phyloP scores from a whole-genome alignment of 2,797 vertebrate genomes.

The Spondyliosoma cantharus region DNA sequence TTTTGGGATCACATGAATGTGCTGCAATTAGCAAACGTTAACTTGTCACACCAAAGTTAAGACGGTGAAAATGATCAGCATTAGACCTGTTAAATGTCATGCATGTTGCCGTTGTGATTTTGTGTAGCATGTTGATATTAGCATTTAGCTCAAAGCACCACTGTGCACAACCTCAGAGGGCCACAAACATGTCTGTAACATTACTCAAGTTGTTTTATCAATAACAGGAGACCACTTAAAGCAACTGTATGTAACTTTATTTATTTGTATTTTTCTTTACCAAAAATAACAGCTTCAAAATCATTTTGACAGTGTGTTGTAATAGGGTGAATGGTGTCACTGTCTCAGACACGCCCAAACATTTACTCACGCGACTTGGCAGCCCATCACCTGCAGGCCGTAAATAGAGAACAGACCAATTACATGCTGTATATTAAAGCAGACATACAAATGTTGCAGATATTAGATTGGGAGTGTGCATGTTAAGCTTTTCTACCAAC shows the following conservation, averaged over 20 bases:
- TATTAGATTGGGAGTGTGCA: not conserved
- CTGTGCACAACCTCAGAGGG: not conserved
- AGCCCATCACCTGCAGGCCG: too few relatives aligned
- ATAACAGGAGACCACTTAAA: too few relatives aligned
- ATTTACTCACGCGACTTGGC: too few relatives aligned
- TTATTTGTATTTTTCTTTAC: too few relatives aligned
- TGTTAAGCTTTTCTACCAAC: not conserved
- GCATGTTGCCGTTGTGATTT: not conserved
- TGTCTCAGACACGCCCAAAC: too few relatives aligned
- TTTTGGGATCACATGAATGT: too few relatives aligned
- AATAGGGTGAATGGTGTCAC: too few relatives aligned
- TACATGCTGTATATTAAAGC: not conserved
- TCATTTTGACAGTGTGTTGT: too few relatives aligned
- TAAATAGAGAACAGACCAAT: not conserved
- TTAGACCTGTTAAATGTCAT: not conserved
- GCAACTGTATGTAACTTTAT: too few relatives aligned
- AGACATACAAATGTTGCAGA: not conserved
- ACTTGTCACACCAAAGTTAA: not conserved
- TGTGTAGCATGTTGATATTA: not conserved
- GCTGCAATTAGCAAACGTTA: not conserved
- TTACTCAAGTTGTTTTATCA: too few relatives aligned
- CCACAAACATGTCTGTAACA: too few relatives aligned
- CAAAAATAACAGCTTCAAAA: too few relatives aligned
- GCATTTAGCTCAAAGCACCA: not conserved
- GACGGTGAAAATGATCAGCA: not conserved